Evolutionary conservation across 2,797 vertebrate genomes (phyloP), one percentile per base, ranked within the genome.

Genomic region (Morelia viridis): DNA sequence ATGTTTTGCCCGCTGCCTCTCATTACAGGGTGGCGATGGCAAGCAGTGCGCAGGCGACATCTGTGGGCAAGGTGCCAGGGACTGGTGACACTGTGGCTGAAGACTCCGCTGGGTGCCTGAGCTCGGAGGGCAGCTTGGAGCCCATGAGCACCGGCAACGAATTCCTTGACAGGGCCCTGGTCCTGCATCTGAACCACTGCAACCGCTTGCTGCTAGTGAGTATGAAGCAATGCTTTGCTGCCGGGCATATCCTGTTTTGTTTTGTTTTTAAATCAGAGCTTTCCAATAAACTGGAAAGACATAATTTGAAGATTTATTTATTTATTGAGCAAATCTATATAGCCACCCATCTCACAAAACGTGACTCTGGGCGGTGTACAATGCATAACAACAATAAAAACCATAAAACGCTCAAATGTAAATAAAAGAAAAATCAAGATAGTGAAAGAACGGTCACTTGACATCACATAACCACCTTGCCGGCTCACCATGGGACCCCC

Each of bases 201-300:
- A 98, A 98, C 93, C 92, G 93, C 84, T 98, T 99, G 96, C 97
- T 99, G 62, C 96, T 99, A 99, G 99, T 99, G 96, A 97, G 98
- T 90, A 89, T 50, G 46, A 58, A 89, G 56, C 26, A 56, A 1
- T 87, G 31, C 28, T 2, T 28, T 15, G 41, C 3, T 6, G 0
- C 56, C 15, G 10, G 8, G n/a, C 1, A 1, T 28, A n/a, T n/a
- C n/a, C n/a, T n/a, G n/a, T n/a, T n/a, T n/a, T n/a, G n/a, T n/a
- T n/a, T n/a, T n/a, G n/a, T n/a, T n/a, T n/a, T n/a, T n/a, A n/a
- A n/a, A 71, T 26, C 65, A 0, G 56, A 15, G 65, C 68, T 60
- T 60, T 57, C 53, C 53, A 4, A 41, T 76, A 9, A 35, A 76
- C 35, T 10, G 35, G 35, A 76, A 76, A 10, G 35, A 41, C 35